Evolutionary conservation across 1,140 invertebrate genomes (phyloP).

Genomic region (Condylostylus longicornis): DNA sequence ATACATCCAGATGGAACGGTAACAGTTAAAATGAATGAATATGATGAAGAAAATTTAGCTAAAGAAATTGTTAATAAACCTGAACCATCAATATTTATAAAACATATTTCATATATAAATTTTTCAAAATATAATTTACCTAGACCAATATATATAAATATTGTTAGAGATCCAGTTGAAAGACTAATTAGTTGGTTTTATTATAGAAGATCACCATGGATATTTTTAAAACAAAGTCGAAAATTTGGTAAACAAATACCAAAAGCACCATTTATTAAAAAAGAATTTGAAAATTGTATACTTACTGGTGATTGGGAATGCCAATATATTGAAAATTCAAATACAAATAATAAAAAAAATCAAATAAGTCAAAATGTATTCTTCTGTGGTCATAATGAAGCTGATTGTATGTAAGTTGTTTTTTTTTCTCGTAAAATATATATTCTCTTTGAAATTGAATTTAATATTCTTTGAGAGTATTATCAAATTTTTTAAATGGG

Average conservation of each 20-base stretch:
- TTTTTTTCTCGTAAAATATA: no score
- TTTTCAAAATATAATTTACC: constrained; percentile 52
- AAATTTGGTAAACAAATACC: constrained; percentile 73
- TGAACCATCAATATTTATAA: constrained; percentile 21
- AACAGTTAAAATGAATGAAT: constrained; percentile 11
- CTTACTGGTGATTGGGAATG: constrained; percentile 70
- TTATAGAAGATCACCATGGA: constrained; percentile 68
- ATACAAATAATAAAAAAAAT: constrained; percentile 61
- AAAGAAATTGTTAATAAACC: constrained; percentile 21
- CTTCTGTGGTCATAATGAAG: constrained; percentile 68
- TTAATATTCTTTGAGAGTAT: no score
- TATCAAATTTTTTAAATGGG: no score
- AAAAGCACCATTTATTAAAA: constrained; percentile 74
- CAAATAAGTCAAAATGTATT: constrained; percentile 62
- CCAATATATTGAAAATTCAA: constrained; percentile 56
- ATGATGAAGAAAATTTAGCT: constrained; percentile 16
- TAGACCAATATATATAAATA: constrained; percentile 74
- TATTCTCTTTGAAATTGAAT: no score
- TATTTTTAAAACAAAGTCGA: constrained; percentile 74
- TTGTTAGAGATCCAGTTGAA: constrained; percentile 77
- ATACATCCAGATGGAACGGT: constrained; percentile 24
- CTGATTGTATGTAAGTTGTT: constrained; percentile 56
- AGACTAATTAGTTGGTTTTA: constrained; percentile 85
- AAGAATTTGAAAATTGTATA: constrained; percentile 82
- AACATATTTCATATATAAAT: constrained; percentile 37